phyloP scores from a whole-genome alignment of 1,140 invertebrate species.

The Aphelenchoides avenae region DNA sequence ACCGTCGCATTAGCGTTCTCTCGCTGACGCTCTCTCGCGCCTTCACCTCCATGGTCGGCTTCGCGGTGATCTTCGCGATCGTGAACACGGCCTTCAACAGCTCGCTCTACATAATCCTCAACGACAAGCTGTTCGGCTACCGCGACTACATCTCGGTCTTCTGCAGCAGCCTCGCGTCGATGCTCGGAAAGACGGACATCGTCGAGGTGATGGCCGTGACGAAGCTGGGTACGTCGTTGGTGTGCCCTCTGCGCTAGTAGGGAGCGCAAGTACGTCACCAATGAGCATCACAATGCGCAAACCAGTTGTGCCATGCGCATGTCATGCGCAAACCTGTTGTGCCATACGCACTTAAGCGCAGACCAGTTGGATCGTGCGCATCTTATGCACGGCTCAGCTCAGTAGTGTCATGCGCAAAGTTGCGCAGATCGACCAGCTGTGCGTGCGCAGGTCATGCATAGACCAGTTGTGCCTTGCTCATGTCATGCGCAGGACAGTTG shows the following conservation, averaged over 20 bases:
- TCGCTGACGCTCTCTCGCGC: conserved; percentile 59
- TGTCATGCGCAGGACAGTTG: too few relatives aligned
- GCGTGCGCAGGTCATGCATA: too few relatives aligned
- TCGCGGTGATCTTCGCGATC: conserved; percentile 60
- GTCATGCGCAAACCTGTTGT: too few relatives aligned
- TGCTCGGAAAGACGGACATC: conserved; percentile 66
- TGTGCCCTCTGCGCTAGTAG: neutral
- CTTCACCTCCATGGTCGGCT: conserved; percentile 57
- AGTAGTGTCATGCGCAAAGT: too few relatives aligned
- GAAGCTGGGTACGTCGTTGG: conserved; percentile 40
- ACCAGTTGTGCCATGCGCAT: too few relatives aligned
- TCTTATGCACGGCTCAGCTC: too few relatives aligned
- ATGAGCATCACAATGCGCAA: too few relatives aligned
- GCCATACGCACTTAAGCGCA: too few relatives aligned
- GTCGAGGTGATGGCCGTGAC: conserved; percentile 61
- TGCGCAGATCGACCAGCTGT: too few relatives aligned
- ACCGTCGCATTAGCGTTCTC: conserved; percentile 63
- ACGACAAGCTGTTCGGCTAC: conserved; percentile 61
- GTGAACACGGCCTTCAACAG: conserved; percentile 60
- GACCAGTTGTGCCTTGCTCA: too few relatives aligned
- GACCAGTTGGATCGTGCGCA: too few relatives aligned
- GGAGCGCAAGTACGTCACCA: too few relatives aligned
- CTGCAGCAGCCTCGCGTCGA: conserved; percentile 64
- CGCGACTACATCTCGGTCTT: conserved; percentile 62
- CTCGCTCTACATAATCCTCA: conserved; percentile 64